Percentiles rank a stretch among this genome's conserved stretches.
Evolutionary conservation across 1,140 invertebrate species (phyloP).

Genomic region (Leptinotarsa lineolata): DNA sequence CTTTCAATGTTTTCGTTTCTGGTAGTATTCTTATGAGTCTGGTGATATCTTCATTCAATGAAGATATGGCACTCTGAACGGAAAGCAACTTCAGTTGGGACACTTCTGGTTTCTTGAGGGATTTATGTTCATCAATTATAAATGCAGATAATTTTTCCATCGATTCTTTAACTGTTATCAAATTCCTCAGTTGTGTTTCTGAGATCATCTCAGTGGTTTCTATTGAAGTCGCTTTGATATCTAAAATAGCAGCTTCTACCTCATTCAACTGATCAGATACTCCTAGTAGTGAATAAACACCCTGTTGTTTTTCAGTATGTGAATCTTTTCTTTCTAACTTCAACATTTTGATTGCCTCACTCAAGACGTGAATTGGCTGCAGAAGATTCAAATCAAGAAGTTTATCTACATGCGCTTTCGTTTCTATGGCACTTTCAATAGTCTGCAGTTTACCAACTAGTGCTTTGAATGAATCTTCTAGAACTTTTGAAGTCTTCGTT

Average conservation of each 20-base stretch:
- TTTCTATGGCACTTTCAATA: not conserved
- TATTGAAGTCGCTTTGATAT: not conserved
- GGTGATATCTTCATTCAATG: not conserved
- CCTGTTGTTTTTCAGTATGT: constrained; percentile 1
- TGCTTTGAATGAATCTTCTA: constrained; percentile 28
- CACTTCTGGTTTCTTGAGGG: not conserved
- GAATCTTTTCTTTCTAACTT: constrained; percentile 10
- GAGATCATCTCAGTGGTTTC: not conserved
- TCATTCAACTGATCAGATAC: not conserved
- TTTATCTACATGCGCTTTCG: not conserved
- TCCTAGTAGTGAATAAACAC: not conserved
- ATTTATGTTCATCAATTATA: not conserved
- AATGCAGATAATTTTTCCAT: not conserved
- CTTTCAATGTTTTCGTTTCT: not conserved
- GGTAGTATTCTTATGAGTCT: not conserved
- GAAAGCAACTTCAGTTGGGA: not conserved
- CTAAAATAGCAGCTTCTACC: not conserved
- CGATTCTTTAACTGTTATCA: not conserved
- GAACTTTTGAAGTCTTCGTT: constrained; percentile 17
- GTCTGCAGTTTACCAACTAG: constrained; percentile 10
- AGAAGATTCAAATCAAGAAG: not conserved
- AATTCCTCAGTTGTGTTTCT: not conserved
- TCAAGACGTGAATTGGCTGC: not conserved
- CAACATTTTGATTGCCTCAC: constrained; percentile 23
- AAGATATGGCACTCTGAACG: not conserved